These are phyloP conservation scores for Macroramphosus scolopax DNA, from an alignment of 2,797 vertebrate species.

Conservation along the genomic window DNA sequence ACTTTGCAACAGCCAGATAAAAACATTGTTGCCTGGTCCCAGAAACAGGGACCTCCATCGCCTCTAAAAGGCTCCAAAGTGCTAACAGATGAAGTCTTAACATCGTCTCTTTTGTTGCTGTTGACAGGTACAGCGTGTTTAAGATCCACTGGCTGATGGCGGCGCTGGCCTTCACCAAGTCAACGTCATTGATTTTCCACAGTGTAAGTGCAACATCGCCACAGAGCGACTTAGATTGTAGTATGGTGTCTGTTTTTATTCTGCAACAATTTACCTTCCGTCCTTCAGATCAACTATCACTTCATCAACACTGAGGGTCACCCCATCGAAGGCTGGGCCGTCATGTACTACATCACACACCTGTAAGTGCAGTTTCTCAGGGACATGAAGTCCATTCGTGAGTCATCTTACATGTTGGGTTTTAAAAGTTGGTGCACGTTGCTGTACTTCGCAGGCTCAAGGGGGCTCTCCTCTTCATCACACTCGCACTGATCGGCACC, in stretches of 20 bases:
- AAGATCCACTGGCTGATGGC: conserved; percentile 91
- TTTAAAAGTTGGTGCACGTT: not conserved
- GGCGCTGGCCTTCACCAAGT: conserved; percentile 84
- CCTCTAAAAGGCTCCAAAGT: too few relatives aligned
- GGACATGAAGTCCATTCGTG: accelerated
- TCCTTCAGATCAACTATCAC: conserved; percentile 84
- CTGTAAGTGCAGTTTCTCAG: conserved; percentile 71
- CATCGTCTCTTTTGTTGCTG: not conserved
- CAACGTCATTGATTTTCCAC: conserved; percentile 82
- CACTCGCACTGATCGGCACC: conserved; percentile 84
- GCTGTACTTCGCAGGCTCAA: conserved; percentile 75
- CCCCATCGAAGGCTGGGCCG: conserved; percentile 83
- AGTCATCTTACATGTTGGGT: not conserved
- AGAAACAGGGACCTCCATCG: not conserved
- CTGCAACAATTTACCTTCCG: too few relatives aligned
- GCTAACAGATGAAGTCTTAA: not conserved
- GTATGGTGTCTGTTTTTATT: too few relatives aligned
- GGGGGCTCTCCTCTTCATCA: conserved; percentile 87
- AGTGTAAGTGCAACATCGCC: conserved; percentile 74
- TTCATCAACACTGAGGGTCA: conserved; percentile 85
- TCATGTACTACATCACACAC: conserved; percentile 88
- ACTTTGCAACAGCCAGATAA: too few relatives aligned
- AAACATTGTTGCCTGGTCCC: too few relatives aligned
- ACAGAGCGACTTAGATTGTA: too few relatives aligned
- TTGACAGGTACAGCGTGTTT: conserved; percentile 79